These are phyloP conservation scores for Palloptera scutellata DNA, from an alignment of 2,888 invertebrate species.

Conservation along the genomic window DNA sequence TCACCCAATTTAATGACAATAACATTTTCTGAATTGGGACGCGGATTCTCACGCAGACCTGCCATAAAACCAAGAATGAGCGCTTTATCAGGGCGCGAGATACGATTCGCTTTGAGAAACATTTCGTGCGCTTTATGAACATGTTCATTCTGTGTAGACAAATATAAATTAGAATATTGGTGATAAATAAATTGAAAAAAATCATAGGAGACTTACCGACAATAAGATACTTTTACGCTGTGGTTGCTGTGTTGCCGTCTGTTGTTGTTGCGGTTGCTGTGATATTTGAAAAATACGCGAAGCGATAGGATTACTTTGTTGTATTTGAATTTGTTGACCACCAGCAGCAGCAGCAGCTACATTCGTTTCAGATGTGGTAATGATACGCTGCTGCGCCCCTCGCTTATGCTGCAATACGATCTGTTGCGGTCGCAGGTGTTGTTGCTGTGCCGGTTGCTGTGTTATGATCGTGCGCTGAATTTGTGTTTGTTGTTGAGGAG, in stretches of 20 bases:
- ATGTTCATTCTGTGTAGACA: conserved; percentile 83
- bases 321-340: conserved; percentile 46
- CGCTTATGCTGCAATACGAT: conserved; percentile 60
- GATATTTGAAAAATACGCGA: conserved; percentile 55
- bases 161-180: neutral
- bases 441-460: conserved; percentile 53
- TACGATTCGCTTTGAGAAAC: conserved; percentile 95
- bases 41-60: conserved; percentile 96
- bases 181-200: neutral
- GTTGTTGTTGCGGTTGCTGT: conserved; percentile 50
- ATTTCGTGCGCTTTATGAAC: conserved; percentile 97
- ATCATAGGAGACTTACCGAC: conserved; percentile 52
- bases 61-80: conserved; percentile 98
- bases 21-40: conserved; percentile 95
- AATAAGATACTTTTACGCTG: conserved; percentile 61
- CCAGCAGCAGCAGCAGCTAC: conserved; percentile 37
- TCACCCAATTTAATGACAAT: conserved; percentile 96
- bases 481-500: conserved; percentile 48
- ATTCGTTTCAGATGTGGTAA: conserved; percentile 45
- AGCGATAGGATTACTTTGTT: conserved; percentile 46
- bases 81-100: conserved; percentile 95
- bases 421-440: conserved; percentile 60
- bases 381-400: conserved; percentile 55
- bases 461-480: conserved; percentile 62
- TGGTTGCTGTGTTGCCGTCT: conserved; percentile 63